Percentiles rank a stretch among this genome's conserved stretches.
phyloP scores from a whole-genome alignment of 2,888 invertebrate genomes.

The Quadroppia sp. region DNA sequence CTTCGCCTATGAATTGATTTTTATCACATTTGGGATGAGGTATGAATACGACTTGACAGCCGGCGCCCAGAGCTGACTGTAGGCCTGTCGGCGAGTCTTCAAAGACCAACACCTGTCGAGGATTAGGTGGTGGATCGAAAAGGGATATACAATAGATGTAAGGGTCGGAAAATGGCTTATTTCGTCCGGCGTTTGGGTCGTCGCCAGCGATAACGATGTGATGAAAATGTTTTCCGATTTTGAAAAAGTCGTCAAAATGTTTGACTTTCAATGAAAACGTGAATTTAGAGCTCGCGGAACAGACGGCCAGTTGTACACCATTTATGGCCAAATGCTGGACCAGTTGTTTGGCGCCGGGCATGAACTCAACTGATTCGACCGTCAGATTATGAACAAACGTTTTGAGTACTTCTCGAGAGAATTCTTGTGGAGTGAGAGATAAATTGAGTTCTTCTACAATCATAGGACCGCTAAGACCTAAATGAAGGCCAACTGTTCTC shows the following conservation, averaged over 20 bases:
- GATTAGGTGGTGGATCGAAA: constrained; percentile 59
- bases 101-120: constrained; percentile 62
- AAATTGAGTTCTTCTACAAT: constrained; percentile 59
- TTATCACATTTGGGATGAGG: constrained; percentile 63
- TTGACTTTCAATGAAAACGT: constrained; percentile 68
- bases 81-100: constrained; percentile 92
- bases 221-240: constrained; percentile 60
- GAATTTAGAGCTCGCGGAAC: constrained; percentile 73
- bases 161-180: constrained; percentile 86
- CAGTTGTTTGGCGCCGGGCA: constrained; percentile 75
- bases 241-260: constrained; percentile 55
- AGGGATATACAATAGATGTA: constrained; percentile 71
- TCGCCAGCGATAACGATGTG: constrained; percentile 76
- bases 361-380: constrained; percentile 55
- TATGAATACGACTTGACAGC: constrained; percentile 81
- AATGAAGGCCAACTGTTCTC: constrained; percentile 36
- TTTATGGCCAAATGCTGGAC: constrained; percentile 70
- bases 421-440: constrained; percentile 65
- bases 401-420: constrained; percentile 58
- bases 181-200: constrained; percentile 75
- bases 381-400: constrained; percentile 57
- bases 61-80: constrained; percentile 68
- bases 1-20: constrained; percentile 54
- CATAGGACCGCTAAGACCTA: constrained; percentile 48
- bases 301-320: constrained; percentile 75